A percentile compares a stretch with the other conserved stretches of the same genome.
Conservation (phyloP, 2,113 vertebrate species). For the Leptosomus discolor region DNA sequence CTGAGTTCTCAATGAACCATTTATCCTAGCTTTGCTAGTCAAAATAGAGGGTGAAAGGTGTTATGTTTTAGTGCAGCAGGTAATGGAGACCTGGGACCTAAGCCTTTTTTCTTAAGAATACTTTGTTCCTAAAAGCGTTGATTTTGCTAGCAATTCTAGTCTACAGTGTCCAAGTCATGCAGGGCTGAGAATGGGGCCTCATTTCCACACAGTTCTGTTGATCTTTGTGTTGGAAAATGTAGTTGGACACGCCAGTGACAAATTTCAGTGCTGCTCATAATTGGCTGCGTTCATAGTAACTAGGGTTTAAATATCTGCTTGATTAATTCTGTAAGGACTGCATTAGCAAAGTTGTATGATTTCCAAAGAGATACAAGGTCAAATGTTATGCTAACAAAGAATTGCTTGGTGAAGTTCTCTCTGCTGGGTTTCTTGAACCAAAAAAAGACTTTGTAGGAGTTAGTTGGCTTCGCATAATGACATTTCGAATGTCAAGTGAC, state of each 20-base stretch:
- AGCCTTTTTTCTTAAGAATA: background rate
- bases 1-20: background rate
- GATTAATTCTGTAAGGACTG: conserved; percentile 78
- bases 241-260: conserved; percentile 73
- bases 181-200: conserved; percentile 57
- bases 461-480: conserved; percentile 47
- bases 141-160: background rate
- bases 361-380: conserved; percentile 77
- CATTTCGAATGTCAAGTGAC: conserved; percentile 44
- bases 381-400: conserved; percentile 76
- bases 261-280: conserved; percentile 76
- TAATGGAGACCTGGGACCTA: background rate
- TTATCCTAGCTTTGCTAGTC: background rate
- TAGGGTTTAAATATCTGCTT: conserved; percentile 72
- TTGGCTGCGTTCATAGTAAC: conserved; percentile 69
- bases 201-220: conserved; percentile 70
- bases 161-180: background rate
- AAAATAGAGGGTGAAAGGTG: background rate
- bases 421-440: conserved; percentile 66
- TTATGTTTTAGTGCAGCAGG: background rate
- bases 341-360: conserved; percentile 76
- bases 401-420: conserved; percentile 63
- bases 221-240: conserved; percentile 76
- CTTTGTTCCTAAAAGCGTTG: background rate
- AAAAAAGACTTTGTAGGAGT: background rate